Percentiles rank a stretch among this genome's conserved stretches.
Evolutionary conservation across 2,888 invertebrate genomes (phyloP).

Genomic region (Orthosia gothica): DNA sequence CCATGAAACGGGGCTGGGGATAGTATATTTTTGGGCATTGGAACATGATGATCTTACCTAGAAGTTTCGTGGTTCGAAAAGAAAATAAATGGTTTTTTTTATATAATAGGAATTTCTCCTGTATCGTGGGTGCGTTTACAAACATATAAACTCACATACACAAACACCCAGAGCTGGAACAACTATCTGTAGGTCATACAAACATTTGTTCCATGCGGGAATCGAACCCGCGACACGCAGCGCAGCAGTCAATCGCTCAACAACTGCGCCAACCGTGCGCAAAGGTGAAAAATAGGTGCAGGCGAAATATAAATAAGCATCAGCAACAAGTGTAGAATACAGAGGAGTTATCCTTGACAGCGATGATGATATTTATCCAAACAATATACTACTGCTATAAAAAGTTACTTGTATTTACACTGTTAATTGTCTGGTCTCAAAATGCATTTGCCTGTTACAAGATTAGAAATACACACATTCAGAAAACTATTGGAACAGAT

Average conservation of each 20-base stretch:
- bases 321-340: background rate
- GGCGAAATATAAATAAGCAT: background rate
- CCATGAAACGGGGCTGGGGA: background rate
- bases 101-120: no score
- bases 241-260: no score
- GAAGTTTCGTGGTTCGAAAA: background rate
- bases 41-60: background rate
- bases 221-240: no score
- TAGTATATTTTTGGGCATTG: background rate
- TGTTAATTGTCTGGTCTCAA: background rate
- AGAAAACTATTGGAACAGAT: slow-evolving; percentile 21
- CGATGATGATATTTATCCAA: background rate
- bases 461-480: background rate
- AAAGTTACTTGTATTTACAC: background rate
- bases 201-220: no score
- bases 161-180: no score
- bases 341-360: slow-evolving; percentile 12
- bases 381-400: background rate
- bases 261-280: no score
- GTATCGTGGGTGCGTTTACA: no score
- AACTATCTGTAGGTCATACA: no score
- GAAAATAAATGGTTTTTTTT: no score
- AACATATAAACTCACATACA: no score
- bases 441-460: background rate
- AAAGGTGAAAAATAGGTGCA: background rate